phyloP scores from a whole-genome alignment of 1,140 invertebrate species.

The Hyposmocoma kahamanoa region DNA sequence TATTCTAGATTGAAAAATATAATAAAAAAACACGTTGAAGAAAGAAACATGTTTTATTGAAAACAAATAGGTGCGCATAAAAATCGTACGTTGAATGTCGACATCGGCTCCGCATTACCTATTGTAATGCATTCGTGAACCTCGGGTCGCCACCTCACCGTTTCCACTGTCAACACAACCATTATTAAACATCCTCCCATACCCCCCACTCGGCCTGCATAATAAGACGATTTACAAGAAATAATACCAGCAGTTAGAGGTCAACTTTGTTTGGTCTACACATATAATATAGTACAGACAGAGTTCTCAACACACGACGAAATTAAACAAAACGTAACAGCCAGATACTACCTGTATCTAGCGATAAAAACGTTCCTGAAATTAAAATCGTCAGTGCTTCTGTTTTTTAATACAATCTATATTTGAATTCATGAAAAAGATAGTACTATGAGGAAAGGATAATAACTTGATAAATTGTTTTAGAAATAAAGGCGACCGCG shows the following conservation, averaged over 20 bases:
- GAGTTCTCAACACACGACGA: background rate
- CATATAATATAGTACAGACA: constrained; percentile 7
- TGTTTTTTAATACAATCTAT: too few relatives aligned
- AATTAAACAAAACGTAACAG: constrained; percentile 5
- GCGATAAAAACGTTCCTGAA: too few relatives aligned
- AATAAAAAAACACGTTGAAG: too few relatives aligned
- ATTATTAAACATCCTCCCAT: constrained; percentile 28
- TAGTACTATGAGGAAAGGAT: too few relatives aligned
- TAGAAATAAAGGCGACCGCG: too few relatives aligned
- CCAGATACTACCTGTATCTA: too few relatives aligned
- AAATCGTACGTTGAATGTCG: constrained; percentile 27
- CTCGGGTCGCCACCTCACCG: constrained; percentile 48
- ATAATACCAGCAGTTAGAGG: background rate
- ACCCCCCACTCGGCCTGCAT: constrained; percentile 6
- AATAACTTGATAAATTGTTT: too few relatives aligned
- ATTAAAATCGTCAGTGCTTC: too few relatives aligned
- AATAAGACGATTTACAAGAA: constrained; percentile 2
- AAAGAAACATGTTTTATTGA: too few relatives aligned
- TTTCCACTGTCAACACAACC: constrained; percentile 24
- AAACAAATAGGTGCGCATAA: constrained; percentile 14
- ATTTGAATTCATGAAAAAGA: too few relatives aligned
- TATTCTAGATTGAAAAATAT: too few relatives aligned
- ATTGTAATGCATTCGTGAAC: constrained; percentile 62
- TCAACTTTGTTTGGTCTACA: constrained; percentile 26
- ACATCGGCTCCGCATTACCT: constrained; percentile 47